Percentiles rank a stretch among this genome's conserved stretches.
Evolutionary conservation across 2,888 invertebrate genomes (phyloP).

Genomic region (Calameuta pallipes): DNA sequence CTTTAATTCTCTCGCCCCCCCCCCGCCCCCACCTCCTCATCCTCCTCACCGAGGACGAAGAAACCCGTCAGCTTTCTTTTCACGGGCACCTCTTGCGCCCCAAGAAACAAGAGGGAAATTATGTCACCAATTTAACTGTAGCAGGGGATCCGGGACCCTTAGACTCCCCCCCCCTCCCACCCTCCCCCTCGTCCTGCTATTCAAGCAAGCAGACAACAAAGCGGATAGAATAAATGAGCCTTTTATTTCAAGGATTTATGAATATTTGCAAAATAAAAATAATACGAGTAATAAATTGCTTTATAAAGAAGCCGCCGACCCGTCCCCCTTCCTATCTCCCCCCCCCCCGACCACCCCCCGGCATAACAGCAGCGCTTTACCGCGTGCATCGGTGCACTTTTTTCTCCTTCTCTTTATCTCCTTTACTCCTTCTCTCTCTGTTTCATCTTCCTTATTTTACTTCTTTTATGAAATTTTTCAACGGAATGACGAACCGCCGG

Average conservation of each 20-base stretch:
- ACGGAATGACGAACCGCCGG: too few species aligned
- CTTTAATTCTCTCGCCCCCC: not conserved
- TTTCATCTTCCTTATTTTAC: too few species aligned
- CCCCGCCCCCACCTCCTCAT: not conserved
- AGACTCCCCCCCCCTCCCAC: not conserved
- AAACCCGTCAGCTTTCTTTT: too few species aligned
- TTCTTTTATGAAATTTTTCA: too few species aligned
- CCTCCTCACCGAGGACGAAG: not conserved
- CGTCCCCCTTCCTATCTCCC: too few species aligned
- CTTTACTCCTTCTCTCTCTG: too few species aligned
- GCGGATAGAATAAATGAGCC: conserved; percentile 26
- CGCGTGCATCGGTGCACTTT: not conserved
- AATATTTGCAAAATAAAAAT: conserved; percentile 43
- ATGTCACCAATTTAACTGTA: too few species aligned
- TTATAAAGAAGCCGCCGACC: conserved; percentile 7
- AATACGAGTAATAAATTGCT: conserved; percentile 36
- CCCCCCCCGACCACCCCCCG: not conserved
- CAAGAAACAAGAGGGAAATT: too few species aligned
- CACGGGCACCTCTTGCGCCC: too few species aligned
- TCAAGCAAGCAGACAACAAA: conserved; percentile 26
- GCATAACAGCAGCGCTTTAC: conserved; percentile 27
- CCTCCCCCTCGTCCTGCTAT: too few species aligned
- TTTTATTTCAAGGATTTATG: conserved; percentile 41
- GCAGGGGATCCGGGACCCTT: too few species aligned
- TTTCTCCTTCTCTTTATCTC: too few species aligned